phyloP scores from a whole-genome alignment of 2,113 vertebrate genomes.

The Callocephalon fimbriatum region DNA sequence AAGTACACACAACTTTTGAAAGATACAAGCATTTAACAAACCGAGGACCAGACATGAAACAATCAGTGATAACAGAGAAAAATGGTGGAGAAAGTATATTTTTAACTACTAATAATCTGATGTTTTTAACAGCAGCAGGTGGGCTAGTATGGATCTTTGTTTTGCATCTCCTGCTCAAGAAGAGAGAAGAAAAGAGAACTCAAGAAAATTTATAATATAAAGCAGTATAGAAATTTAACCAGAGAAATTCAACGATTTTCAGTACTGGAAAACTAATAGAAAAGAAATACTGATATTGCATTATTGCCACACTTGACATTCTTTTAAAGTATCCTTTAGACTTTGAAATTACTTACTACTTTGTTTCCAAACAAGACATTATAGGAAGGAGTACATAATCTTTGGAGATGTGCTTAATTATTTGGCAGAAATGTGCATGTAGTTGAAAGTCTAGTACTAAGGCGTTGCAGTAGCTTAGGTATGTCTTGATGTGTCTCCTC shows the following conservation, averaged over 20 bases:
- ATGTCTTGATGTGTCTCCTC: background rate
- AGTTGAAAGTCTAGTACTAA: background rate
- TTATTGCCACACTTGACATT: background rate
- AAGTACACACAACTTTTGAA: background rate
- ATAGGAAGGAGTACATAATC: background rate
- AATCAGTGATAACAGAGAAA: background rate
- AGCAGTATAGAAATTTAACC: background rate
- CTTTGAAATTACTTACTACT: background rate
- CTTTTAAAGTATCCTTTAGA: background rate
- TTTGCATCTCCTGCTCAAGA: conserved; percentile 62
- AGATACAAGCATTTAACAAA: conserved; percentile 3
- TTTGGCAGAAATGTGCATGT: background rate
- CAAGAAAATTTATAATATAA: conserved; percentile 39
- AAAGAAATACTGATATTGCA: background rate
- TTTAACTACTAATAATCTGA: conserved; percentile 35
- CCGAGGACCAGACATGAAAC: background rate
- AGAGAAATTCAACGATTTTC: background rate
- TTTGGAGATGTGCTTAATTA: background rate
- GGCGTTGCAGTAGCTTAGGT: background rate
- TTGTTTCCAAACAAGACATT: background rate
- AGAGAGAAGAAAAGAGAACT: conserved; percentile 62
- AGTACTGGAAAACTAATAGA: background rate
- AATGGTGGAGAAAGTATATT: conserved; percentile 25
- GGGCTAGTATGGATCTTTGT: conserved; percentile 24
- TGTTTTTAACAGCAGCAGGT: conserved; percentile 41